Evolutionary conservation across 2,797 vertebrate species (phyloP).

Genomic region (Odontamblyopus rebecca): DNA sequence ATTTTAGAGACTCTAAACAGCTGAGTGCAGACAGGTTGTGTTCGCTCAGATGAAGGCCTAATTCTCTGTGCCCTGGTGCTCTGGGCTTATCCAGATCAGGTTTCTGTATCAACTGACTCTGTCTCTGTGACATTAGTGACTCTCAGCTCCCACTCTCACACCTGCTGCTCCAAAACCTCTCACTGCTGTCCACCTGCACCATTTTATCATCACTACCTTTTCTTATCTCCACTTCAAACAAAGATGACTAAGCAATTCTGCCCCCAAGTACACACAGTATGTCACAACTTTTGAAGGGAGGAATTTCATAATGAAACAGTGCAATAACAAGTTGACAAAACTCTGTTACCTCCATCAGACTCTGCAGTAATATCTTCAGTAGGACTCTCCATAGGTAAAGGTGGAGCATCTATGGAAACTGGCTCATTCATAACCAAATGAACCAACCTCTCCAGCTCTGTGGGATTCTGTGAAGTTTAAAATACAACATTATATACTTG

Average conservation of each 20-base stretch:
- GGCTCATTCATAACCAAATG: slow-evolving; percentile 69
- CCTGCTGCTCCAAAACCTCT: slow-evolving; percentile 19
- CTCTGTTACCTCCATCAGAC: slow-evolving; percentile 53
- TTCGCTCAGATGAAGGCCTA: slow-evolving; percentile 15
- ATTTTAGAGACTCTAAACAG: slow-evolving; percentile 9
- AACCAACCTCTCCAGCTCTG: slow-evolving; percentile 71
- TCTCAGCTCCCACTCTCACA: slow-evolving; percentile 20
- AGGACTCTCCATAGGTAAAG: slow-evolving; percentile 54
- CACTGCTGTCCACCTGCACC: slow-evolving; percentile 11
- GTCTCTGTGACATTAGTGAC: slow-evolving; percentile 9
- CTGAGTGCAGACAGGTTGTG: background rate
- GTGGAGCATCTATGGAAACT: slow-evolving; percentile 61
- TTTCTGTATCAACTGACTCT: slow-evolving; percentile 32
- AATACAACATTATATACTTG: background rate
- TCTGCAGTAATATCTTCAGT: slow-evolving; percentile 27
- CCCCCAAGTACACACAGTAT: background rate
- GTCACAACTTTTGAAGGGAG: background rate
- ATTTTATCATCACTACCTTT: slow-evolving; percentile 19
- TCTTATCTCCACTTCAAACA: slow-evolving; percentile 15
- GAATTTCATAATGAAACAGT: background rate
- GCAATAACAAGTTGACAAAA: background rate
- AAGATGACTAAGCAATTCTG: slow-evolving; percentile 21
- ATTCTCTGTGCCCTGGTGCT: slow-evolving; percentile 18
- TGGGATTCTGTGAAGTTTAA: slow-evolving; percentile 58
- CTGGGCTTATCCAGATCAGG: slow-evolving; percentile 27